Conservation (phyloP, 2,797 vertebrate genomes). For the Cossypha dichroa region DNA sequence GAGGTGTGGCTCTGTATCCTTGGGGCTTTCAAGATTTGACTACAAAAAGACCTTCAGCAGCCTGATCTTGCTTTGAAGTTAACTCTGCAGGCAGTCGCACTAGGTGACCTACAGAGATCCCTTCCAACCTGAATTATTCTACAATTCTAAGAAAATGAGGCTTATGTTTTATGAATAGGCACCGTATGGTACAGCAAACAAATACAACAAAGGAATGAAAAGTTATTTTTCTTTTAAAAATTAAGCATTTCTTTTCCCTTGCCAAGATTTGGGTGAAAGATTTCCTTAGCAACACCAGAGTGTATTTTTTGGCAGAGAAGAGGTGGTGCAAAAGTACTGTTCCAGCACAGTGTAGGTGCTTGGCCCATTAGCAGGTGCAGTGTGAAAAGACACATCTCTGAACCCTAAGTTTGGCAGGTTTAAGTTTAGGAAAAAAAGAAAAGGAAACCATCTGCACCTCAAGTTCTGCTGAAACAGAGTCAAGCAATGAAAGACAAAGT, state of each 20-base stretch:
- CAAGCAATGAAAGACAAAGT: constrained; percentile 10
- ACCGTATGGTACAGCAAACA: neutral
- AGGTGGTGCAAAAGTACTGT: neutral
- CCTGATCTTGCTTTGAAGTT: constrained; percentile 50
- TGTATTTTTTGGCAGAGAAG: constrained; percentile 3
- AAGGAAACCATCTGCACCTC: constrained; percentile 26
- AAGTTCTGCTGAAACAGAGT: neutral
- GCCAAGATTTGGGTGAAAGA: neutral
- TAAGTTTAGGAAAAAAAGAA: neutral
- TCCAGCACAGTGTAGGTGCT: constrained; percentile 27
- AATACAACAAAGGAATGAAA: neutral
- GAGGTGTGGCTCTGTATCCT: neutral
- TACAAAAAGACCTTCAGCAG: constrained; percentile 35
- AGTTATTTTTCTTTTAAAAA: neutral
- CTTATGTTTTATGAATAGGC: constrained; percentile 32
- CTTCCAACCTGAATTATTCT: constrained; percentile 13
- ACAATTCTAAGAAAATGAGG: constrained; percentile 10
- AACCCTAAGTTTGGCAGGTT: constrained; percentile 11
- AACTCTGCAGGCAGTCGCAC: constrained; percentile 2
- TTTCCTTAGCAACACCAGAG: constrained; percentile 29
- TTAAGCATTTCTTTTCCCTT: neutral
- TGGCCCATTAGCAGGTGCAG: constrained; percentile 34
- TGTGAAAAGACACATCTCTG: constrained; percentile 31
- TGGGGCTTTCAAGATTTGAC: constrained; percentile 2
- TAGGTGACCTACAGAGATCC: constrained; percentile 17